Base-by-base conservation (phyloP, 2,797 vertebrate genomes). In the Menidia menidia region DNA sequence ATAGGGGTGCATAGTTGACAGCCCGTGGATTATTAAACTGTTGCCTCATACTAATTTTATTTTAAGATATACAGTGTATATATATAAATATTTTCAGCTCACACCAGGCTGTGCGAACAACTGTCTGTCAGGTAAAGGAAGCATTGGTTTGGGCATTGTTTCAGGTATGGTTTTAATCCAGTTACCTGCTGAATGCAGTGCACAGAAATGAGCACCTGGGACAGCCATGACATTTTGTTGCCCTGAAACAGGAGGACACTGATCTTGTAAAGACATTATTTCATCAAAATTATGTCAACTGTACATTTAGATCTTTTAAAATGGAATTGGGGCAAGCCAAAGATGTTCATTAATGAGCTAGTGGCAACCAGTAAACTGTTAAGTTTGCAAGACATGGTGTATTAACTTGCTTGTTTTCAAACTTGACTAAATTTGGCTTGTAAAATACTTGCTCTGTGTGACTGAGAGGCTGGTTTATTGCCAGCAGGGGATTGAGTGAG, bases 381-480 rank as follows among this genome's bases (percentile, higher is more conserved):
- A 30, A 33, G n/a, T 47, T 65, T 30, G 42, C 58, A 57, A 57
- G 42, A 68, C 9, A 16, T 3, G 3, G 25, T 11, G 2, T 59
- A 57, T 68, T 68, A 39, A 55, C 60, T 64, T 12, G 31, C 25
- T 67, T 78, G 53, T 66, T 68, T 79, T 47, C 33, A 42, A 71
- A 55, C 35, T 66, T 67, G 33, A 51, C 48, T 60, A 25, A 43
- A 56, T 64, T 72, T 72, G 55, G 52, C 64, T 60, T 57, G 41
- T 25, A 50, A 62, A 51, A 73, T 39, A 51, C 15, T 61, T 61
- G 62, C 50, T 60, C n/a, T 52, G 53, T 59, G 33, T 54, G 43
- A 62, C 63, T 15, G 19, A 39, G 35, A 63, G 35, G 48, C 54
- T n/a, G 52, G 54, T 54, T 69, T 43, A 18, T 7, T 30, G 52